phyloP scores from a whole-genome alignment of 1,140 invertebrate genomes.

The Zaprionus tsacasi region DNA sequence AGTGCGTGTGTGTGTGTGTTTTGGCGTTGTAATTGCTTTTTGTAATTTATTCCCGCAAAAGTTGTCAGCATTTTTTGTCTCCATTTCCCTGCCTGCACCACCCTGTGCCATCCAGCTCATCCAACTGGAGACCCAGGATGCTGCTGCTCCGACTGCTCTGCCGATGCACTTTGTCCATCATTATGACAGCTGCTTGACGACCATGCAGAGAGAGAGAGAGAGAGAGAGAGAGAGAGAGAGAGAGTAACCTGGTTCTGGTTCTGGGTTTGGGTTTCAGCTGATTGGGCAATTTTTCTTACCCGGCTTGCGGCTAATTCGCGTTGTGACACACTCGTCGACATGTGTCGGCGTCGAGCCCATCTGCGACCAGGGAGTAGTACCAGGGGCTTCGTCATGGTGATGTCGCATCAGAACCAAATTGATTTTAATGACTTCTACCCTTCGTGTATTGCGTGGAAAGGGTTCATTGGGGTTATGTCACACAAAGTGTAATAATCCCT shows the following conservation, averaged over 20 bases:
- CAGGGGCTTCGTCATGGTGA: constrained; percentile 63
- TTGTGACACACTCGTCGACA: constrained; percentile 78
- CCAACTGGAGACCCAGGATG: constrained; percentile 21
- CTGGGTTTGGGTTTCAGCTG: constrained; percentile 34
- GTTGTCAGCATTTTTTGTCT: constrained; percentile 75
- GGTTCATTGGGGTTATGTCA: constrained; percentile 19
- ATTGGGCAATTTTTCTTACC: constrained; percentile 73
- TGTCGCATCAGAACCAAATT: constrained; percentile 47
- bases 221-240: too few relatives aligned
- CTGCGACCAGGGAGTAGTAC: background rate
- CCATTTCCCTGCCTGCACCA: constrained; percentile 36
- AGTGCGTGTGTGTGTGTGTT: constrained; percentile 57
- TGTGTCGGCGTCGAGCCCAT: constrained; percentile 40
- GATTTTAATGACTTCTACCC: constrained; percentile 47
- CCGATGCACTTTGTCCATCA: constrained; percentile 76
- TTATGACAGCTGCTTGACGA: constrained; percentile 81
- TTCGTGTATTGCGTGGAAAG: background rate
- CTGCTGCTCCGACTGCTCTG: constrained; percentile 25
- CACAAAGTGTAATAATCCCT: constrained; percentile 29
- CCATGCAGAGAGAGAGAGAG: constrained; percentile 55
- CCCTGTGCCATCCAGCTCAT: constrained; percentile 13
- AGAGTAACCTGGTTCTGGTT: background rate
- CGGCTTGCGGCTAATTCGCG: constrained; percentile 55
- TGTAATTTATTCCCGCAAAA: constrained; percentile 75
- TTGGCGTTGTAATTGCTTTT: constrained; percentile 80